Base-by-base conservation (phyloP, 2,113 vertebrate species). In the Gopherus evgoodei region DNA sequence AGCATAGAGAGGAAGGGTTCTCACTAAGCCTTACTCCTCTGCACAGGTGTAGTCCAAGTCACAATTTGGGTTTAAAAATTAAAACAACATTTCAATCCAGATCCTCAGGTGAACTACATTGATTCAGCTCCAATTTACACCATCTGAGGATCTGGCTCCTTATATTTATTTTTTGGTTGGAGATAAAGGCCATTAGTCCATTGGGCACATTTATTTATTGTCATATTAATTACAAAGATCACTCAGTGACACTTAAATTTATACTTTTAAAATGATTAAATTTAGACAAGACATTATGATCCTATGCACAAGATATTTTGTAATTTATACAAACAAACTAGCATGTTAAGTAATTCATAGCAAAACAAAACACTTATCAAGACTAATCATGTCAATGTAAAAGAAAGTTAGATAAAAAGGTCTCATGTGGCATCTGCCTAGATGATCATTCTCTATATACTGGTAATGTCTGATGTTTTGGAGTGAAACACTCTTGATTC, bases 121-220 rank as follows among this genome's bases (percentile, higher is more conserved):
- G 16, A 31, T 81, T 22, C 11, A 25, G 50, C 35, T 53, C 50
- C 52, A 38, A 3, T 3, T 10, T 82, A 31, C 42, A 1, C 38
- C 16, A 56, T 1, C 0, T 6, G 22, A 1, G 0, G 72, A 87
- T 72, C 5, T 47, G 72, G 19, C n/a, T 54, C 3, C 2, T 69
- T 76, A 16, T 81, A 12, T 14, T 72, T 49, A 38, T 69, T 17
- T 16, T n/a, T n/a, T 35, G 56, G 54, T 59, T 2, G 16, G 22
- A 82, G 6, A 6, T 10, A 81, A 2, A 29, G 56, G 2, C 0
- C 1, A 86, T 94, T 49, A 5, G 65, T 14, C 11, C 1, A 62
- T 21, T 82, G 11, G 49, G 10, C 82, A 49, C 84, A 59, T 53
- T 0, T 53, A 38, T 81, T 88, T 93, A 24, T n/a, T 83, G 2